phyloP scores from a whole-genome alignment of 2,888 invertebrate genomes.

The Criorhina ranunculi region DNA sequence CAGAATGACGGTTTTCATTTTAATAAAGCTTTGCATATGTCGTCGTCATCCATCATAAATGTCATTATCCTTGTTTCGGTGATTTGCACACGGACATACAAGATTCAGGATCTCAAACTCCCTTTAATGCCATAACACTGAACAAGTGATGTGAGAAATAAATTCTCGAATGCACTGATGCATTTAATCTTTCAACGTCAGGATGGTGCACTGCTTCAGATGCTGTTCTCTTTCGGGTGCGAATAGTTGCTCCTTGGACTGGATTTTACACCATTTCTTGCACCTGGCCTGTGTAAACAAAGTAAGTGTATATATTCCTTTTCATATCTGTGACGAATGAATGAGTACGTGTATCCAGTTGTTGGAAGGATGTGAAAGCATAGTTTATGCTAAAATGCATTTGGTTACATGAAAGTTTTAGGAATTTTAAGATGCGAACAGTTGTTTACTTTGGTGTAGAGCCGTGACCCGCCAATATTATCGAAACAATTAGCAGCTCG shows the following conservation, averaged over 20 bases:
- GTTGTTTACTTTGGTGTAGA: neutral
- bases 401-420: conserved; percentile 41
- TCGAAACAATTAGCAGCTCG: neutral
- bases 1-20: neutral
- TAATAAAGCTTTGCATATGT: conserved; percentile 22
- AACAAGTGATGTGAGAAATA: conserved; percentile 55
- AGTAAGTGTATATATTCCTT: neutral
- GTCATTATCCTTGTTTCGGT: conserved; percentile 45
- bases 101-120: conserved; percentile 10
- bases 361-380: neutral
- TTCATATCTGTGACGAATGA: conserved; percentile 29
- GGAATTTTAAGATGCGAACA: neutral
- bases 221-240: neutral
- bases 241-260: conserved; percentile 18
- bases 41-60: conserved; percentile 32
- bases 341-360: conserved; percentile 41
- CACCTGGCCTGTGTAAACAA: conserved; percentile 23
- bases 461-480: neutral
- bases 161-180: conserved; percentile 56
- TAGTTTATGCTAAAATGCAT: conserved; percentile 45
- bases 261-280: conserved; percentile 31
- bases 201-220: conserved; percentile 6
- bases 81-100: conserved; percentile 19
- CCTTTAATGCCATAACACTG: conserved; percentile 33
- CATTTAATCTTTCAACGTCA: conserved; percentile 62